Evolutionary conservation across 2,888 invertebrate genomes (phyloP).

Genomic region (Caenorhabditis macrosperma): DNA sequence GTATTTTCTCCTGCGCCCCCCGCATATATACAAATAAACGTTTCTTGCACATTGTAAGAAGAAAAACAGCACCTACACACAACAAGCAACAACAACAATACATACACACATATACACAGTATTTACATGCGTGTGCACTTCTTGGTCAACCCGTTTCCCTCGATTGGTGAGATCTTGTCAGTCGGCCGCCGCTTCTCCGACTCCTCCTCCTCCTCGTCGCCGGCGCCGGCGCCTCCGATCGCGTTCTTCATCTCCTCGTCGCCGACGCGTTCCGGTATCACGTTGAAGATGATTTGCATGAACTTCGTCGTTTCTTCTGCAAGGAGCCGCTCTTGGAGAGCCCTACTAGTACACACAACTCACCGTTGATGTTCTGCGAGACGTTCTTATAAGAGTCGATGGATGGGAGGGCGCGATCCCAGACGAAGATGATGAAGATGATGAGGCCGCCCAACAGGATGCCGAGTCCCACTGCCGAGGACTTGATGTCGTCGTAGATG

Average conservation of each 20-base stretch:
- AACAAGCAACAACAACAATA: conserved; percentile 12
- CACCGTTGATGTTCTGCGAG: conserved; percentile 36
- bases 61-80: conserved; percentile 27
- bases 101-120: no score
- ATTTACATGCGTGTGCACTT: conserved; percentile 50
- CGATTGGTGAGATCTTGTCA: conserved; percentile 45
- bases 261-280: conserved; percentile 66
- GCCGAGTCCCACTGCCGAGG: conserved; percentile 67
- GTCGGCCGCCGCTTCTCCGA: background rate
- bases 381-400: conserved; percentile 20
- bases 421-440: conserved; percentile 71
- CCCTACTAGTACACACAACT: background rate
- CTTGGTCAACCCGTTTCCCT: conserved; percentile 40
- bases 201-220: conserved; percentile 9
- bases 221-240: conserved; percentile 42
- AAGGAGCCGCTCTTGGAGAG: background rate
- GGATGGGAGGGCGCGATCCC: conserved; percentile 59
- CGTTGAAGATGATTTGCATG: conserved; percentile 71
- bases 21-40: conserved; percentile 9
- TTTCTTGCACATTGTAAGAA: no score
- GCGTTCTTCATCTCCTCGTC: conserved; percentile 61
- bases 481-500: conserved; percentile 67
- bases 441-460: conserved; percentile 68
- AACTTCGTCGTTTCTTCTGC: conserved; percentile 61
- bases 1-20: background rate